Evolutionary conservation across 2,888 invertebrate genomes (phyloP).

Genomic region (Yponomeuta plumbellus): DNA sequence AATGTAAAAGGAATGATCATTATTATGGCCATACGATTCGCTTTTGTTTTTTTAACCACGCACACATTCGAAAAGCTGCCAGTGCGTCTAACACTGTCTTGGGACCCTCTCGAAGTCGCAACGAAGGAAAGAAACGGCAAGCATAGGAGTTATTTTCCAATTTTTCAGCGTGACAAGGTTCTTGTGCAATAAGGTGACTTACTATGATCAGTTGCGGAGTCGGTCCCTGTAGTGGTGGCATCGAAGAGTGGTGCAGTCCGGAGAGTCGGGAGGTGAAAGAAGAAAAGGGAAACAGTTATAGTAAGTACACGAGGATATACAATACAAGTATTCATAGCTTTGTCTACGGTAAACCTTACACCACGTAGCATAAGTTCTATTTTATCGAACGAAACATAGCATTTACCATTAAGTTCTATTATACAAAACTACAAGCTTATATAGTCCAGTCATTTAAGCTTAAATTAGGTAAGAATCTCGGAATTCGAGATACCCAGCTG

Average conservation of each 20-base stretch:
- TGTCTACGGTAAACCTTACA: background rate
- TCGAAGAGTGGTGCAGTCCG: constrained; percentile 17
- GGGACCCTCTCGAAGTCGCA: constrained; percentile 12
- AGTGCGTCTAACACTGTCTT: background rate
- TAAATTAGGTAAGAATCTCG: no score
- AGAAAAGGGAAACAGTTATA: constrained; percentile 46
- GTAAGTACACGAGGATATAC: constrained; percentile 40
- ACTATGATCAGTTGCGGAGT: constrained; percentile 73
- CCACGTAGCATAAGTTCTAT: background rate
- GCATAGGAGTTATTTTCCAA: background rate
- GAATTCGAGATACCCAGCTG: no score
- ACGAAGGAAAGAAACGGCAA: background rate
- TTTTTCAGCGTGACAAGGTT: constrained; percentile 10
- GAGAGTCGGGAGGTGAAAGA: constrained; percentile 40
- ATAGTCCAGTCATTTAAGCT: no score
- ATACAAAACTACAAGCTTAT: no score
- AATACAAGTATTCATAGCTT: background rate
- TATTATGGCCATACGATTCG: background rate
- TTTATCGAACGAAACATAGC: no score
- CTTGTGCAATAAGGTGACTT: constrained; percentile 39
- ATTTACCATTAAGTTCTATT: no score
- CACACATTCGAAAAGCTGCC: background rate
- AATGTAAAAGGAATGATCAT: constrained; percentile 16
- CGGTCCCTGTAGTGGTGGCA: constrained; percentile 57
- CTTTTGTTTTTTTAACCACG: background rate